phyloP scores from a whole-genome alignment of 2,113 vertebrate species.

The Semicossyphus pulcher region DNA sequence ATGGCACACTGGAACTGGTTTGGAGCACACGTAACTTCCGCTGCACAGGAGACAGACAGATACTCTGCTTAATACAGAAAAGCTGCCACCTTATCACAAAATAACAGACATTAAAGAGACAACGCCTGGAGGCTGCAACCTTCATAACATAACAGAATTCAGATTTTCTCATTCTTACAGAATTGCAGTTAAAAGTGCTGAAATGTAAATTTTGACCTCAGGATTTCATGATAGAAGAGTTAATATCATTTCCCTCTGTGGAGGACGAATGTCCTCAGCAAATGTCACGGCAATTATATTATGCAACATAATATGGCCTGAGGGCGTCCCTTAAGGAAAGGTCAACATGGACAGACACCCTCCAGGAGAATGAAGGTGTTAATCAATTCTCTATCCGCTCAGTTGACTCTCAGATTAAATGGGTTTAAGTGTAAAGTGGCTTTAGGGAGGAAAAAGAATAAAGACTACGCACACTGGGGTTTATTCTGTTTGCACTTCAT shows the following conservation, averaged over 20 bases:
- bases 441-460: not conserved
- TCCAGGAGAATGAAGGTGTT: constrained; percentile 18
- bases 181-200: constrained; percentile 15
- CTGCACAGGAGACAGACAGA: constrained; percentile 76
- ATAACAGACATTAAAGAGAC: not conserved
- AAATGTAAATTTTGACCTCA: constrained; percentile 56
- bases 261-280: constrained; percentile 47
- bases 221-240: constrained; percentile 16
- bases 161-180: constrained; percentile 1
- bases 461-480: not conserved
- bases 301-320: constrained; percentile 39
- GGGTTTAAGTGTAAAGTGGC: constrained; percentile 2
- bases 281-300: constrained; percentile 58
- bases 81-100: constrained; percentile 10
- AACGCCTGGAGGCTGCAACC: not conserved
- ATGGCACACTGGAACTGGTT: constrained; percentile 98
- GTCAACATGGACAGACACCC: constrained; percentile 38
- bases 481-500: not conserved
- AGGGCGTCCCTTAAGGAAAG: constrained; percentile 41
- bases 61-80: not conserved
- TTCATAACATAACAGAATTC: not conserved
- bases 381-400: constrained; percentile 27
- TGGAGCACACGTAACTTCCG: constrained; percentile 96
- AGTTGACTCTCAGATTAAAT: constrained; percentile 20
- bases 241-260: constrained; percentile 23